Conservation (phyloP, 2,113 vertebrate species). For the Burhinus bistriatus region DNA sequence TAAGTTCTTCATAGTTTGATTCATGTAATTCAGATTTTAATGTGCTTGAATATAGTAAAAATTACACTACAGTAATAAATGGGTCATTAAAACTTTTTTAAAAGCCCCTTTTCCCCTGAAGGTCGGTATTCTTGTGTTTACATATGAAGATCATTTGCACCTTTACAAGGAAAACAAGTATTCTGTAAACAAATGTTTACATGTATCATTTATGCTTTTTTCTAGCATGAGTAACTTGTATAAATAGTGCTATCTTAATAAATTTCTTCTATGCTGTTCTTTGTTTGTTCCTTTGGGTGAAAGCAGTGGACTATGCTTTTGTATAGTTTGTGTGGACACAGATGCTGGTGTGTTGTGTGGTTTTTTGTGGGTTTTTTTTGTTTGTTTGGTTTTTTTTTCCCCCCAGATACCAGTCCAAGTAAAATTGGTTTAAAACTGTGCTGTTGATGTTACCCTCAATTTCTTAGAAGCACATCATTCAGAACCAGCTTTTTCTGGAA, state of each 20-base stretch:
- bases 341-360: not conserved
- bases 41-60: slow-evolving; percentile 64
- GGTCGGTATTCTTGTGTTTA: slow-evolving; percentile 77
- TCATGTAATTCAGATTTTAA: slow-evolving; percentile 45
- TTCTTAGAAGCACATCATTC: not conserved
- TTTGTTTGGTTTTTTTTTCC: not conserved
- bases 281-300: slow-evolving; percentile 19
- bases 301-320: not conserved
- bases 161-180: slow-evolving; percentile 80
- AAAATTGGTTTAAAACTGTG: not conserved
- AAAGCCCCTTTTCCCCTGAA: slow-evolving; percentile 37
- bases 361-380: no score
- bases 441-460: not conserved
- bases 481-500: not conserved
- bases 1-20: slow-evolving; percentile 39
- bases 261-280: slow-evolving; percentile 60
- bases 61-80: slow-evolving; percentile 47
- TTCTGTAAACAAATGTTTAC: slow-evolving; percentile 83
- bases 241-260: slow-evolving; percentile 79
- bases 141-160: slow-evolving; percentile 81
- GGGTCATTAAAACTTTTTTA: slow-evolving; percentile 47
- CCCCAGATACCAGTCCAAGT: not conserved
- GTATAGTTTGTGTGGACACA: not conserved
- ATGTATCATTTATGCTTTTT: slow-evolving; percentile 84
- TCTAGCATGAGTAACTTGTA: slow-evolving; percentile 87